Conservation (phyloP, 2,797 vertebrate species). For the Lutjanus campechanus region DNA sequence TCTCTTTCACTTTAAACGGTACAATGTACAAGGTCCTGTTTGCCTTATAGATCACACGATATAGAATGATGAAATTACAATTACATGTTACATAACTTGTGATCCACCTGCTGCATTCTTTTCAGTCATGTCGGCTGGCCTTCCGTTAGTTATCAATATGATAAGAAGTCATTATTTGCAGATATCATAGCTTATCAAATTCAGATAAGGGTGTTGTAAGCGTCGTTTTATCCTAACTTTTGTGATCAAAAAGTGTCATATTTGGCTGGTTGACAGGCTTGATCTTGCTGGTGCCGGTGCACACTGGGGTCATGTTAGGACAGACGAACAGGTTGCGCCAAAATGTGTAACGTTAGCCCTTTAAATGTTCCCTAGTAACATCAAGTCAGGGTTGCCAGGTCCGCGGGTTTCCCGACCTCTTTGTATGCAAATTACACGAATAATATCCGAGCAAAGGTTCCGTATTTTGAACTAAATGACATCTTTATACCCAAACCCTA, state of each 20-base stretch:
- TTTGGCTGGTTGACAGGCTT: neutral
- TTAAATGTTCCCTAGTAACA: neutral
- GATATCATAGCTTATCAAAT: neutral
- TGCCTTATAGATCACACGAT: rapidly evolving
- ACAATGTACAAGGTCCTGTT: rapidly evolving
- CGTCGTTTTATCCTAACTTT: too few relatives aligned
- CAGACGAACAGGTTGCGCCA: neutral
- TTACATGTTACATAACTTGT: rapidly evolving
- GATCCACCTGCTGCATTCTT: neutral
- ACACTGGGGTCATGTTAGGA: neutral
- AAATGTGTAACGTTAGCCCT: neutral
- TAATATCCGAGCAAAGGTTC: too few relatives aligned
- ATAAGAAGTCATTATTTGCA: neutral
- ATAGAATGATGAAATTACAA: too few relatives aligned
- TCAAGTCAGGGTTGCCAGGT: neutral
- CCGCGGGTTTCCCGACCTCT: too few relatives aligned
- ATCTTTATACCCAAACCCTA: too few relatives aligned
- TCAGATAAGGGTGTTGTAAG: neutral
- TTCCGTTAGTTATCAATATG: too few relatives aligned
- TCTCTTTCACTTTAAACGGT: rapidly evolving
- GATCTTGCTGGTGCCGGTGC: neutral
- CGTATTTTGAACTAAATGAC: too few relatives aligned
- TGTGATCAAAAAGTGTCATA: neutral
- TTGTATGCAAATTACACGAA: too few relatives aligned
- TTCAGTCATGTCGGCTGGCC: neutral